Percentiles rank a stretch among this genome's conserved stretches.
Evolutionary conservation across 64 coral and sea anemone species (phyloP).

Genomic region (Orbicella faveolata): DNA sequence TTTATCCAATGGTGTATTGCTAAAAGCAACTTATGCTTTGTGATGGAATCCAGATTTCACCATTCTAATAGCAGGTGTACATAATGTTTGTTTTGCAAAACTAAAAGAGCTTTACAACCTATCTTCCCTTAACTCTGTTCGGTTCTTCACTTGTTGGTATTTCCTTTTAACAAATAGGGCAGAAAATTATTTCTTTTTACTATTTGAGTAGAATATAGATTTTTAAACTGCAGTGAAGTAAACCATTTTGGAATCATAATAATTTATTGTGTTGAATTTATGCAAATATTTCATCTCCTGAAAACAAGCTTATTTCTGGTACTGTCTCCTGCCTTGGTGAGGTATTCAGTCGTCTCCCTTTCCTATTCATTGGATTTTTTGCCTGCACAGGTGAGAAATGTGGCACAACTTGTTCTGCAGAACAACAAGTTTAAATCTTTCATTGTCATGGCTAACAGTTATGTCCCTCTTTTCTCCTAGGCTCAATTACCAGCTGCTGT

Average conservation of each 20-base stretch:
- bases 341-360: conserved; percentile 10
- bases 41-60: too few species aligned
- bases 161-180: too few species aligned
- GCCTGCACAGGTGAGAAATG: conserved; percentile 39
- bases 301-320: conserved; percentile 55
- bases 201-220: background rate
- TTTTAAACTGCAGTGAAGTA: background rate
- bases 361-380: background rate
- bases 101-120: too few species aligned
- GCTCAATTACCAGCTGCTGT: background rate
- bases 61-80: too few species aligned
- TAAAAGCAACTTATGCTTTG: too few species aligned
- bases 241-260: background rate
- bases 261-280: background rate
- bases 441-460: background rate
- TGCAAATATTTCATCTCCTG: conserved; percentile 72
- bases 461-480: background rate
- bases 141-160: too few species aligned
- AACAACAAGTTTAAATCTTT: background rate
- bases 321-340: conserved; percentile 4
- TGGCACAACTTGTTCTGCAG: conserved; percentile 58
- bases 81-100: too few species aligned
- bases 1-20: too few species aligned
- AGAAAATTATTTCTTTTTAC: too few species aligned
- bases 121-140: too few species aligned